A percentile compares a stretch with the other conserved stretches of the same genome.
These are phyloP conservation scores for Neoaliturus tenellus DNA, from an alignment of 2,888 invertebrate genomes.

Conservation along the genomic window DNA sequence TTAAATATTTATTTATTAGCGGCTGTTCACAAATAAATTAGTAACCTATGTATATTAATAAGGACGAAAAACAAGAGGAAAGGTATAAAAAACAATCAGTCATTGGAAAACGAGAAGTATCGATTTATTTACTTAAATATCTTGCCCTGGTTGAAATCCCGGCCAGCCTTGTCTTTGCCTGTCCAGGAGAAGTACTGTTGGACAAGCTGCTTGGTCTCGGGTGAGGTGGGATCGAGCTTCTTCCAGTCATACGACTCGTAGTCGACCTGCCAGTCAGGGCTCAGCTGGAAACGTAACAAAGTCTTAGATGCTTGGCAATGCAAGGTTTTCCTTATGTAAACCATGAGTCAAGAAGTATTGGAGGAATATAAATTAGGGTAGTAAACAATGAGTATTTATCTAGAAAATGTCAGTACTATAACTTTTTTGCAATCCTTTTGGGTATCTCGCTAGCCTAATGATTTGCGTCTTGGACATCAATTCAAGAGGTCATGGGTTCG, in stretches of 20 bases:
- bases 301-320: too few relatives aligned
- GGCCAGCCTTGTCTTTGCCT: constrained; percentile 90
- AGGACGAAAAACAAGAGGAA: constrained; percentile 38
- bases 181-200: constrained; percentile 94
- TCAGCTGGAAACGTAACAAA: constrained; percentile 77
- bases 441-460: too few relatives aligned
- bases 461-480: too few relatives aligned
- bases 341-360: too few relatives aligned
- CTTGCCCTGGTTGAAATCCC: constrained; percentile 98
- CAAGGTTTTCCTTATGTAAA: too few relatives aligned
- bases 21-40: constrained; percentile 22
- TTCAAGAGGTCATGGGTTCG: too few relatives aligned
- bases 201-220: constrained; percentile 91
- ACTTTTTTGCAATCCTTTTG: too few relatives aligned
- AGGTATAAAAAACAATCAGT: constrained; percentile 56
- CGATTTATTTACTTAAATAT: constrained; percentile 90
- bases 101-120: constrained; percentile 31
- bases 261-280: constrained; percentile 97
- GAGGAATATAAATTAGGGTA: too few relatives aligned
- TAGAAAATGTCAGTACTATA: too few relatives aligned
- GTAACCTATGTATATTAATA: background rate
- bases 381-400: too few relatives aligned
- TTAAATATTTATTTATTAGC: constrained; percentile 26
- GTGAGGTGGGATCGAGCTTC: constrained; percentile 88
- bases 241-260: constrained; percentile 98